phyloP scores from a whole-genome alignment of 2,888 invertebrate species.

The Coleophora deauratella region DNA sequence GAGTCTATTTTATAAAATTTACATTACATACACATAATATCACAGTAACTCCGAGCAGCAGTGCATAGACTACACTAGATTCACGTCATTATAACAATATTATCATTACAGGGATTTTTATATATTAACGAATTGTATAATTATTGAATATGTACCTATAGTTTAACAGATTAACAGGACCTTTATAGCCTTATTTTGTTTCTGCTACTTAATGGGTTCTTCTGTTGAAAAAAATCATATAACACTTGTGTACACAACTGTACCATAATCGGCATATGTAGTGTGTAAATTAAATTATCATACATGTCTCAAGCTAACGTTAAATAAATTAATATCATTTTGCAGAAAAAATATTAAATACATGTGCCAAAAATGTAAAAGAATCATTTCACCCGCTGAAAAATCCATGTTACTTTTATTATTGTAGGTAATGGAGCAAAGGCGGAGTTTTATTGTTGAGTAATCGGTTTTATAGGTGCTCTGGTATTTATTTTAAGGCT shows the following conservation, averaged over 20 bases:
- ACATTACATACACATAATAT: conserved; percentile 50
- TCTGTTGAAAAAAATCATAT: conserved; percentile 21
- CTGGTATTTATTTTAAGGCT: conserved; percentile 4
- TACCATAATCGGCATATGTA: conserved; percentile 6
- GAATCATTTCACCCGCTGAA: neutral
- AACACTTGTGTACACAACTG: conserved; percentile 25
- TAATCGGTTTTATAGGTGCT: conserved; percentile 1
- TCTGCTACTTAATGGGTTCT: conserved; percentile 30
- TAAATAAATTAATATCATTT: conserved; percentile 18
- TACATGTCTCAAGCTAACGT: conserved; percentile 11
- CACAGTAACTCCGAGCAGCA: conserved; percentile 37
- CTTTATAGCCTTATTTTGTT: conserved; percentile 50
- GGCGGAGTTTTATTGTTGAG: conserved; percentile 1
- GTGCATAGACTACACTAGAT: conserved; percentile 37
- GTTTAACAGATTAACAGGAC: conserved; percentile 46
- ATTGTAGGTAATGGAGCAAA: neutral
- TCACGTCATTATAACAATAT: conserved; percentile 68
- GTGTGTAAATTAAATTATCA: neutral
- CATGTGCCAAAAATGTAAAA: conserved; percentile 59
- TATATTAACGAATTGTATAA: conserved; percentile 66
- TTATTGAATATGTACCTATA: conserved; percentile 62
- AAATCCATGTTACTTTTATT: conserved; percentile 1
- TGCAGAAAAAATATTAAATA: conserved; percentile 27
- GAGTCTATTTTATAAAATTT: conserved; percentile 69
- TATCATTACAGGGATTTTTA: conserved; percentile 73